Evolutionary conservation across 2,888 invertebrate species (phyloP), one percentile per base, ranked within the genome.

Genomic region (Tolmerus cingulatus): DNA sequence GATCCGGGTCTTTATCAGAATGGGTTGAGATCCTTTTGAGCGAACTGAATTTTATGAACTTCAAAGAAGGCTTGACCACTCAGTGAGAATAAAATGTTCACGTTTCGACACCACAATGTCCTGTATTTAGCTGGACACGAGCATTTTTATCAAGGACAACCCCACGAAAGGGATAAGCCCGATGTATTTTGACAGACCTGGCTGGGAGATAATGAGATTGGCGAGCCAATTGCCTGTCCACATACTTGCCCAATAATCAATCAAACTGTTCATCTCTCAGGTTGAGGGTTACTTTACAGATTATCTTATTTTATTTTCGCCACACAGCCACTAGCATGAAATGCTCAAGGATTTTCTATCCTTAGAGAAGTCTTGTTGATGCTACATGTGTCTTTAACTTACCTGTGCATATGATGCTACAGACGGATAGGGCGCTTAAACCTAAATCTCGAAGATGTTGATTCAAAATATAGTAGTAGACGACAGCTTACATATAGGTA

Each of bases 191-290:
- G 40, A 37, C 40, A 84, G 76, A 46, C 77, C 40, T 74, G 34
- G 37, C 79, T 46, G 77, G 55, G 79, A 86, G 79, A 87, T 87
- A 91, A 92, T 91, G 90, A 91, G 92, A 92, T 91, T 92, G 90
- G 90, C 90, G 89, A 90, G 90, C 90, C 91, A 91, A 90, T 91
- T 90, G 91, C 91, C 91, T 92, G 92, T 92, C 92, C 91, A 90
- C 92, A 92, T 91, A 90, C 92, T 92, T 90, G 90, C 90, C 89
- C 90, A 90, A 92, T 92, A 92, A 92, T 92, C 92, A 92, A 92
- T 92, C 92, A 92, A 92, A 90, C 90, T 90, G 84, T 37, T 74
- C 74, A 84, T 74, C 66, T 74, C 23, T 57, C 37, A 40, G 74
- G 74, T 84, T 66, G 84, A 66, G 23, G 82, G 57, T 40, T 19